Evolutionary conservation across 2,113 vertebrate genomes (phyloP), one percentile per base, ranked within the genome.

Genomic region (Silurus glanis): DNA sequence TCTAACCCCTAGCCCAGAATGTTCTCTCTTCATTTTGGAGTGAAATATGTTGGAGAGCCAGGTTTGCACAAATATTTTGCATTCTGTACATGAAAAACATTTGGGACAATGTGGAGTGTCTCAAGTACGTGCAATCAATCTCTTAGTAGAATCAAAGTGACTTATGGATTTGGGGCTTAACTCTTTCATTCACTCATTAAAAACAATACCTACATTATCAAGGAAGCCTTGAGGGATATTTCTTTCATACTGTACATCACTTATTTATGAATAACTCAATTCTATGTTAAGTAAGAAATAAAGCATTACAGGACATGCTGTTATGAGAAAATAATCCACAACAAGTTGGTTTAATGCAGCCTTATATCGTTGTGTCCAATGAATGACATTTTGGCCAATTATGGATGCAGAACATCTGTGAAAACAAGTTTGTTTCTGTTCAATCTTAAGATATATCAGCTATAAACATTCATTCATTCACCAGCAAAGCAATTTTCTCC

Each of bases 41-140:
- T 88, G 84, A 91, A 90, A 90, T 90, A 91, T 89, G 85, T 90
- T 72, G 75, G 23, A 66, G 80, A 80, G 83, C 75, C 69, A 82
- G 87, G 83, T 85, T 91, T 83, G 90, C 83, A 79, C 88, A 25
- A 17, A 72, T 89, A 85, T 87, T 71, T 85, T 74, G 86, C 79
- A 83, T 83, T 85, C 59, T 82, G 87, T 10, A 62, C 81, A 69
- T 84, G 84, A 84, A 86, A 85, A 89, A 66, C 64, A 80, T 45
- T 91, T 56, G 83, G 83, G 53, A 87, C 67, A 87, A 84, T 56
- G 85, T 87, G 79, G 71, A 45, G 9, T 5, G 19, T 59, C 78
- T 47, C 55, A 12, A 23, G 56, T 21, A 4, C 1, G 5, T 21
- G 79, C 61, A 17, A 82, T 83, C 83, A 80, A 85, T 89, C 86